Conservation (phyloP, 1,140 invertebrate species). For the Zaprionus davidi region DNA sequence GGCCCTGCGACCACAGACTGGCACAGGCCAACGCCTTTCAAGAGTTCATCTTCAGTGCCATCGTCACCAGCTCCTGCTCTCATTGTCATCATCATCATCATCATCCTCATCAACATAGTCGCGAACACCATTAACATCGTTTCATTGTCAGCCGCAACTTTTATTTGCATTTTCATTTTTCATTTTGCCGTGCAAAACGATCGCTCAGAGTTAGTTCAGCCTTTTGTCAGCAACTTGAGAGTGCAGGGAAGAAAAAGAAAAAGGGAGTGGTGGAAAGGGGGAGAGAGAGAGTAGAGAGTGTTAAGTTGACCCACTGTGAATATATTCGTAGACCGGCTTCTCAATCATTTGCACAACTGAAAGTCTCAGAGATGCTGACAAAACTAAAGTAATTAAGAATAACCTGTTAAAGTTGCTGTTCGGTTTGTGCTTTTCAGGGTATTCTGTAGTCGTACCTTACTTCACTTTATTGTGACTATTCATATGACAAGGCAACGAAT, state of each 20-base stretch:
- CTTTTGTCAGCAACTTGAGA: background rate
- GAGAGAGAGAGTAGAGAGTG: background rate
- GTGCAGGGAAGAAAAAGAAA: background rate
- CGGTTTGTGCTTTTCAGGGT: background rate
- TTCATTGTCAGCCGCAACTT: constrained; percentile 4
- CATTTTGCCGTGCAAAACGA: background rate
- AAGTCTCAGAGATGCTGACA: background rate
- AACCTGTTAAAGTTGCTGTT: background rate
- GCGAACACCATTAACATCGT: constrained; percentile 6
- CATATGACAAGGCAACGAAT: no score
- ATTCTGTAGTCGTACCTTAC: background rate
- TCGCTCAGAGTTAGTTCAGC: background rate
- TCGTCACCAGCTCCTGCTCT: no score
- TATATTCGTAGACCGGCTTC: background rate
- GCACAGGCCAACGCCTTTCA: constrained; percentile 17
- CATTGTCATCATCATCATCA: background rate
- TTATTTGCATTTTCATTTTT: constrained; percentile 19
- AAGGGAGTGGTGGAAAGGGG: background rate
- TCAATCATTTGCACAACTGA: background rate
- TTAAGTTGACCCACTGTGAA: background rate
- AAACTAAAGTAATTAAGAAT: constrained; percentile 1
- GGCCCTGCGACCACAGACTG: constrained; percentile 9
- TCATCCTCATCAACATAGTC: background rate
- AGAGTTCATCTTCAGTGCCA: constrained; percentile 11
- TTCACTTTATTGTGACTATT: no score